Base-by-base conservation (phyloP, 1,140 invertebrate species). In the Cotesia glomerata region DNA sequence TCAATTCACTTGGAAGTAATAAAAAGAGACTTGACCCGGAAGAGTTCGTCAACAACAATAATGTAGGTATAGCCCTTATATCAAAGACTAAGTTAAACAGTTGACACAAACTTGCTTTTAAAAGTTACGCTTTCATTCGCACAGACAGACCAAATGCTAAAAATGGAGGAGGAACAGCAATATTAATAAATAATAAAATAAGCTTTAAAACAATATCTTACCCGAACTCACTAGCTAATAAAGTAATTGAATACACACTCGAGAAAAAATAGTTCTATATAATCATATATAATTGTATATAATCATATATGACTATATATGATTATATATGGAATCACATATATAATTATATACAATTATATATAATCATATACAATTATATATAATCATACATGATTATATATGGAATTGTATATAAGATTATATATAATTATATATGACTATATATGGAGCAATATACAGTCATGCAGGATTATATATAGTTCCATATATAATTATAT, bases 161-260 rank as follows among this genome's bases (percentile, higher is more conserved):
- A 7, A 32, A 68, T n/a, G 71, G 71, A 1, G 64, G 71, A 5
- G 71, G 71, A 36, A 68, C 71, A 45, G 71, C 71, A 4, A 68
- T 73, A 7, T 4, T 69, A 32, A 63, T 68, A n/a, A 52, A 52
- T 5, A 59, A 35, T 2, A 45, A 45, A 9, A 35, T 71, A 5
- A 54, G 32, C 5, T 65, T 39, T 9, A 32, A 4, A 5, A 32
- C 5, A 32, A 18, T 71, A 1, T 39, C n/a, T 0, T 65, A 39
- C 13, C 62, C 61, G 0, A 52, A 51, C n/a, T 65, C 63, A n/a
- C 0, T 9, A 8, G 16, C 4, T 13, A 56, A 65, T 5, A 52
- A 64, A 13, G 52, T 71, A 8, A 4, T 70, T 2, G 62, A 5
- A 78, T 86, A 0, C 84, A 85, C 13, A 18, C n/a, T n/a, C n/a